Percentiles rank a stretch among this genome's conserved stretches.
phyloP scores from a whole-genome alignment of 1,140 invertebrate genomes.

The Drosophila ohnishii region DNA sequence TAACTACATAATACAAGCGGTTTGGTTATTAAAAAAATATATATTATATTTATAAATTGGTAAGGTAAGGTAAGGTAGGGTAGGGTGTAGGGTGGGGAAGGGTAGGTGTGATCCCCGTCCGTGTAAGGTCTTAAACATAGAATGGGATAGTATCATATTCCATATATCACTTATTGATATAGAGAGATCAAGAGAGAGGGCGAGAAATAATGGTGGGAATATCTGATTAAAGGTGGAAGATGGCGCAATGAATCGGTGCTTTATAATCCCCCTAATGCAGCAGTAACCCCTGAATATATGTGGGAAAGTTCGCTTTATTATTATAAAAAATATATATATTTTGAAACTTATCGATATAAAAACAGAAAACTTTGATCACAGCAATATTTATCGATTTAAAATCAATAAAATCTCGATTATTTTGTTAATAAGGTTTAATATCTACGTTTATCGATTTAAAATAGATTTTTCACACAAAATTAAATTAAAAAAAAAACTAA shows the following conservation, averaged over 20 bases:
- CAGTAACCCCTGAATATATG: background rate
- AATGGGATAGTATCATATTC: constrained; percentile 5
- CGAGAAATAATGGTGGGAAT: constrained; percentile 11
- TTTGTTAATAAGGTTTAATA: too few species aligned
- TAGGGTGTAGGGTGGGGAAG: background rate
- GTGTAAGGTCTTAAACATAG: constrained; percentile 14
- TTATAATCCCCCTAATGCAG: background rate
- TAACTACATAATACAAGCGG: constrained; percentile 28
- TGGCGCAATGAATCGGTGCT: constrained; percentile 19
- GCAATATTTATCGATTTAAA: too few species aligned
- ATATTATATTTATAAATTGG: background rate
- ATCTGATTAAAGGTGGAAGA: background rate
- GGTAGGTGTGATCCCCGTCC: constrained; percentile 19
- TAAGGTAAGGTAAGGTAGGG: constrained; percentile 3
- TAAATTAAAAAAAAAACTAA: too few species aligned
- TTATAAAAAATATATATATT: too few species aligned
- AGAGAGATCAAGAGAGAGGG: background rate
- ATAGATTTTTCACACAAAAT: too few species aligned
- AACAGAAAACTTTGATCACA: too few species aligned
- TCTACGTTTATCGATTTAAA: background rate
- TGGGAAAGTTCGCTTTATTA: background rate
- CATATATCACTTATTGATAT: background rate
- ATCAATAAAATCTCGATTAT: too few species aligned
- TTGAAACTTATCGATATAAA: background rate
- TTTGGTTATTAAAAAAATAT: constrained; percentile 1